These are phyloP conservation scores for Archocentrus centrarchus DNA, from an alignment of 2,113 vertebrate species.

Conservation along the genomic window DNA sequence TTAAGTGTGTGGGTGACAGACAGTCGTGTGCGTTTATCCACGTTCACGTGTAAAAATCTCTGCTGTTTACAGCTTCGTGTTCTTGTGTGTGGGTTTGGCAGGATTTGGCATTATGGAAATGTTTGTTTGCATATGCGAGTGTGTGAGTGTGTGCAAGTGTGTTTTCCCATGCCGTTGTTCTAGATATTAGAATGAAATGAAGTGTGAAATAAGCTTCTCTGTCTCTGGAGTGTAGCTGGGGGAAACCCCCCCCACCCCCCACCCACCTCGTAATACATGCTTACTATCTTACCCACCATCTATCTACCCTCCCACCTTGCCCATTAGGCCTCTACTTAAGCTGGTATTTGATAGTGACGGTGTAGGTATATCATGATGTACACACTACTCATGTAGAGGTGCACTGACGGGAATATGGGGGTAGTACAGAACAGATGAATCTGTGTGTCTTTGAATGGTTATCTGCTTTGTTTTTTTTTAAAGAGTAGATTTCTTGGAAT, in stretches of 20 bases:
- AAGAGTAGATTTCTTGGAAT: neutral
- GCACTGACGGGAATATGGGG: neutral
- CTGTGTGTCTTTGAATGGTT: neutral
- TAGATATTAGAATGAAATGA: constrained; percentile 82
- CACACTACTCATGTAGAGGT: constrained; percentile 6
- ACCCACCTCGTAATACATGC: constrained; percentile 57
- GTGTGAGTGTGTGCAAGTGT: constrained; percentile 15
- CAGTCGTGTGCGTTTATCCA: neutral
- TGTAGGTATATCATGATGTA: constrained; percentile 4
- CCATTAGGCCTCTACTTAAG: constrained; percentile 37
- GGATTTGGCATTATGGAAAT: constrained; percentile 40
- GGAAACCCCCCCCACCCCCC: constrained; percentile 59
- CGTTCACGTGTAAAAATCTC: neutral
- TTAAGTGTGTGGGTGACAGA: neutral
- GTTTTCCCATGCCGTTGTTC: constrained; percentile 59
- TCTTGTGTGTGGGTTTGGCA: constrained; percentile 22
- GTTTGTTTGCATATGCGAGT: neutral
- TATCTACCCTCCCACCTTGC: constrained; percentile 27
- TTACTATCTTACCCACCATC: constrained; percentile 57
- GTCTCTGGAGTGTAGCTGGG: constrained; percentile 77
- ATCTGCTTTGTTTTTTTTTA: neutral
- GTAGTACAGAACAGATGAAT: neutral
- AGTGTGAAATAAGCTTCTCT: constrained; percentile 84
- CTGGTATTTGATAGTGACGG: constrained; percentile 20
- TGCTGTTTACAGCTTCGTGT: constrained; percentile 1